phyloP scores from a whole-genome alignment of 2,113 vertebrate species.

The Hydrochoerus hydrochaeris region DNA sequence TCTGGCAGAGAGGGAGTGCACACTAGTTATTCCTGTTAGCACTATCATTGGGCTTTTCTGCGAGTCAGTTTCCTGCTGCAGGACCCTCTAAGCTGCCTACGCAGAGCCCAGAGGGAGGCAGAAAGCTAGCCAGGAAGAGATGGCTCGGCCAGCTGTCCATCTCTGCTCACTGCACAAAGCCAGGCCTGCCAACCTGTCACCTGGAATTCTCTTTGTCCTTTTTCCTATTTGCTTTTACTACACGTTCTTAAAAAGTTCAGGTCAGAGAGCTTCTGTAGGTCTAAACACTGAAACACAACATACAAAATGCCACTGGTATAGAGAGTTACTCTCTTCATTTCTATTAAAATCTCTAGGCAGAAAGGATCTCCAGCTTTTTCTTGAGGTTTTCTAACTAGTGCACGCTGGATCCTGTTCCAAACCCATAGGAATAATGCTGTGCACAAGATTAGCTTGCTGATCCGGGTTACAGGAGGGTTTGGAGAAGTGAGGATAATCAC shows the following conservation, averaged over 20 bases:
- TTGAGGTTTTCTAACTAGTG: background rate
- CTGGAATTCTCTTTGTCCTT: background rate
- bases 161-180: background rate
- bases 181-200: background rate
- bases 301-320: background rate
- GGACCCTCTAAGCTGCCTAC: background rate
- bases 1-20: background rate
- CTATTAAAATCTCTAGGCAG: background rate
- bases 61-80: background rate
- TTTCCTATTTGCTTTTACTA: background rate
- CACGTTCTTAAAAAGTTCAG: background rate
- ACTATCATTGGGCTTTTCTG: background rate
- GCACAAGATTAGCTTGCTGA: background rate
- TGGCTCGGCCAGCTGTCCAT: background rate
- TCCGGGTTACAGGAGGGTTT: background rate
- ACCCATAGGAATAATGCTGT: background rate
- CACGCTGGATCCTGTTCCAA: background rate
- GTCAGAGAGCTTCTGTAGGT: background rate
- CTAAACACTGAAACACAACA: background rate
- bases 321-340: background rate
- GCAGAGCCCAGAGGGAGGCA: background rate
- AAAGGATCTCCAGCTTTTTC: background rate
- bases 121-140: background rate
- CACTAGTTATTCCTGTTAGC: background rate
- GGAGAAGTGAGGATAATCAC: background rate